These are phyloP conservation scores for Oncorhynchus masou DNA, from an alignment of 2,113 vertebrate species.

Conservation along the genomic window DNA sequence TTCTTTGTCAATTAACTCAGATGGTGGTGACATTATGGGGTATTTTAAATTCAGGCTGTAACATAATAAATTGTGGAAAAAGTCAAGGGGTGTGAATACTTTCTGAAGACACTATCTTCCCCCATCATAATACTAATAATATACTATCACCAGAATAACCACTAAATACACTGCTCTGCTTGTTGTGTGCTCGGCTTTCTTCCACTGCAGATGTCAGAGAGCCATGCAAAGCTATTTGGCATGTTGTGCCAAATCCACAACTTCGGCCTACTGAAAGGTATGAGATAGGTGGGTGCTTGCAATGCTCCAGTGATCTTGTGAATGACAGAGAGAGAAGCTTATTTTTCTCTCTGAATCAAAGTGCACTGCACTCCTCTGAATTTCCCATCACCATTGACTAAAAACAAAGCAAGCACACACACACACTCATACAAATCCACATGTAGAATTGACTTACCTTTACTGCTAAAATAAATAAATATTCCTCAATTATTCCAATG, in stretches of 20 bases:
- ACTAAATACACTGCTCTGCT: conserved; percentile 4
- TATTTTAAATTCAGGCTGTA: too few species aligned
- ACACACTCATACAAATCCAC: not conserved
- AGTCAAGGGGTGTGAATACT: too few species aligned
- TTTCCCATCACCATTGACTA: not conserved
- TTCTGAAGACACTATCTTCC: too few species aligned
- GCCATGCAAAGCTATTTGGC: conserved; percentile 61
- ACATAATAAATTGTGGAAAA: too few species aligned
- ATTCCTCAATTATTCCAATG: too few species aligned
- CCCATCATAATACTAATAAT: too few species aligned
- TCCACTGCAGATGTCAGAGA: conserved; percentile 34
- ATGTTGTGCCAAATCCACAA: conserved; percentile 12
- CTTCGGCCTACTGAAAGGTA: conserved; percentile 57
- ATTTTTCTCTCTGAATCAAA: not conserved
- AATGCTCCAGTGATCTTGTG: conserved; percentile 51
- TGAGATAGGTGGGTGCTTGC: conserved; percentile 50
- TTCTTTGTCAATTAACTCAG: conserved; percentile 34
- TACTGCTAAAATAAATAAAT: too few species aligned
- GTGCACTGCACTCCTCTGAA: not conserved
- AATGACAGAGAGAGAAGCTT: conserved; percentile 49
- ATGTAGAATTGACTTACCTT: too few species aligned
- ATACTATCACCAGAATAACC: too few species aligned
- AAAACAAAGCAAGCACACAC: not conserved
- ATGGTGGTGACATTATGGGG: not conserved
- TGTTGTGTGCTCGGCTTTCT: conserved; percentile 54